Conservation (phyloP, 2,797 vertebrate species). For the Loriculus beryllinus region DNA sequence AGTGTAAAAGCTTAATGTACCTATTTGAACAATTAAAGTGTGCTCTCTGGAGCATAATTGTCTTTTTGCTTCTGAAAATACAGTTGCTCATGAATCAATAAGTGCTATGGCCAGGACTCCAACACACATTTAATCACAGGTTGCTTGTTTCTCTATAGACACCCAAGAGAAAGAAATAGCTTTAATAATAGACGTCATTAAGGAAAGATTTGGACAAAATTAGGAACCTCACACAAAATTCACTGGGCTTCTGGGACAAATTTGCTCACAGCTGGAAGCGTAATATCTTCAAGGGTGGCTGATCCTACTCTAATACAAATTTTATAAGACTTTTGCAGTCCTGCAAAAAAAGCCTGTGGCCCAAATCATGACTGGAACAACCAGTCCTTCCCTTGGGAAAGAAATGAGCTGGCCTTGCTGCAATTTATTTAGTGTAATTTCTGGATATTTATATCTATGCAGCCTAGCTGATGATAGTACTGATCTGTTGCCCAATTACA, state of each 20-base stretch:
- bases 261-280: neutral
- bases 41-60: neutral
- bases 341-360: neutral
- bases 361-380: neutral
- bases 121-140: neutral
- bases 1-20: neutral
- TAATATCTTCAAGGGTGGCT: neutral
- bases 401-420: neutral
- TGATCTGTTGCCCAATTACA: neutral
- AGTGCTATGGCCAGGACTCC: neutral
- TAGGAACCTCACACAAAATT: neutral
- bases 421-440: neutral
- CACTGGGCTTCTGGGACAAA: neutral
- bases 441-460: neutral
- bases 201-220: neutral
- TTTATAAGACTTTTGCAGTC: neutral
- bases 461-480: neutral
- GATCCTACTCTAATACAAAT: neutral
- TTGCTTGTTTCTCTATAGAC: neutral
- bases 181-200: neutral
- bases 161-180: neutral
- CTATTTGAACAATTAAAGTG: conserved; percentile 18
- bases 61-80: neutral
- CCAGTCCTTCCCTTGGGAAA: neutral
- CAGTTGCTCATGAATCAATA: neutral